A percentile compares a stretch with the other conserved stretches of the same genome.
These are phyloP conservation scores for Papio anubis DNA, from an alignment of 2,113 vertebrate genomes.

Conservation along the genomic window DNA sequence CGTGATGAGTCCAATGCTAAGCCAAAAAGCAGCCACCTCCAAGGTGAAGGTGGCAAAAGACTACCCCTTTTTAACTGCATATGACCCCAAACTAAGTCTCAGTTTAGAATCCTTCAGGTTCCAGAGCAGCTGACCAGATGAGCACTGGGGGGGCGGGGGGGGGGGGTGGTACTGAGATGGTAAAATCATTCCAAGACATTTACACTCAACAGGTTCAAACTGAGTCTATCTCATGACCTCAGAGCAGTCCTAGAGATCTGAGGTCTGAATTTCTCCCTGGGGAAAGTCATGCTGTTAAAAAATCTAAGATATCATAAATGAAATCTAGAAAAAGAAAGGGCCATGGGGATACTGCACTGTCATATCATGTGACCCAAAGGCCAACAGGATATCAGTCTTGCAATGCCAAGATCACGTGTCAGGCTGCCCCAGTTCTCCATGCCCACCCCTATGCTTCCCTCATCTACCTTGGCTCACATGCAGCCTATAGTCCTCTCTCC, in stretches of 20 bases:
- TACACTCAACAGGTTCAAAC: background rate
- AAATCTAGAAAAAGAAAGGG: background rate
- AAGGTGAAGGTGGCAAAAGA: background rate
- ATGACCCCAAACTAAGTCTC: background rate
- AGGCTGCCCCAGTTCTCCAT: background rate
- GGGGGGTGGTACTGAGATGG: background rate
- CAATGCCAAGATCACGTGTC: conserved; percentile 19
- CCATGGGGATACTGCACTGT: background rate
- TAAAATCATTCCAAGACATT: background rate
- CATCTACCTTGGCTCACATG: conserved; percentile 47
- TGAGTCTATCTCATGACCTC: background rate
- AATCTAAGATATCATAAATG: background rate
- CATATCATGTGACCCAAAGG: background rate
- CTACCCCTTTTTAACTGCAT: background rate
- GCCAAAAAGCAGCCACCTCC: background rate
- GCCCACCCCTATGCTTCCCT: background rate
- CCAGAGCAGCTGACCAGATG: background rate
- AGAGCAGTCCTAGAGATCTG: background rate
- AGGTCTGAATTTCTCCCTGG: background rate
- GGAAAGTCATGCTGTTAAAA: conserved; percentile 18
- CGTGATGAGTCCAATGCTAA: conserved; percentile 23
- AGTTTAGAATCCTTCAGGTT: background rate
- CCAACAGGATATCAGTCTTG: background rate
- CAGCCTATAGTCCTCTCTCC: background rate
- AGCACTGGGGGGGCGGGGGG: background rate